Evolutionary conservation across 2,888 invertebrate genomes (phyloP), one percentile per base, ranked within the genome.

Genomic region (Chrysotoxum bicinctum): DNA sequence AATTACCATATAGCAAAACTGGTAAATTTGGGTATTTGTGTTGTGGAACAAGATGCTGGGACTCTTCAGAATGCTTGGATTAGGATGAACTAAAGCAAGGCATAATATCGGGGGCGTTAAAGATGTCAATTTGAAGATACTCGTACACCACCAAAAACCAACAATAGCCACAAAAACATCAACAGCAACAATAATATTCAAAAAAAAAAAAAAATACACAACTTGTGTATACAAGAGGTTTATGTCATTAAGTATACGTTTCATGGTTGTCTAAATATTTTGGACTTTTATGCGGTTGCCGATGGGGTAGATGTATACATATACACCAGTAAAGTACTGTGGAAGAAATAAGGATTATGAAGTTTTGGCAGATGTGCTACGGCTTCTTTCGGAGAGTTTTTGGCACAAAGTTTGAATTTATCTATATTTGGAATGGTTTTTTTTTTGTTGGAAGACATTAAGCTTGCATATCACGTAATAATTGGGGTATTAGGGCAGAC

Each of bases 1-100:
- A 80, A 85, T 85, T 80, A 80, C 80, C 72, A 80, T 85, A 75
- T 75, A 69, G 80, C 80, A 30, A 85, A 80, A 85, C 64, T 79
- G 79, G 52, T 70, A 83, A 74, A 62, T 82, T 77, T 52, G 69
- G 64, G 48, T 56, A 43, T 66, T 43, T 66, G n/a, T 16, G 45
- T 43, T n/a, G 6, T 9, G 26, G 32, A 19, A 56, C 32, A 19
- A 26, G 23, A 64, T 45, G 64, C 23, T 62, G 19, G 23, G 14
- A 3, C 8, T 3, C 23, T 3, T 23, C 8, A 23, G 26, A 26
- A 26, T 7, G 26, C 4, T 26, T 21, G 50, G 54, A 40, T 60
- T 72, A 54, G 54, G 64, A 68, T 73, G 60, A 82, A 68, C 72
- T 16, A 6, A 54, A 58, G 43, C 74, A 48, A 45, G 14, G 30